Base-by-base conservation (phyloP, 2,888 invertebrate species). In the Philaethria dido region DNA sequence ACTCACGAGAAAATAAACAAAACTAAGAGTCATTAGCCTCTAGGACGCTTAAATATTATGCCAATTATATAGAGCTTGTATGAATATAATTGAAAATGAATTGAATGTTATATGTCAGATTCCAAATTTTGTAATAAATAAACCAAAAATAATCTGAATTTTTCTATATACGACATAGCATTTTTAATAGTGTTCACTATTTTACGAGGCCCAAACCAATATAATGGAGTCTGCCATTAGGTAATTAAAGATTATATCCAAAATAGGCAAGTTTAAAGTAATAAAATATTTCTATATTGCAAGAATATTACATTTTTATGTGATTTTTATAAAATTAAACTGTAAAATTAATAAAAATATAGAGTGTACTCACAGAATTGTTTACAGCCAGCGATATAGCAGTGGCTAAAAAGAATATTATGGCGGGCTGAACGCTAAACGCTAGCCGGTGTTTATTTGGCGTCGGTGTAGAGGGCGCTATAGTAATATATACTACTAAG, bases 381-480 rank as follows among this genome's bases (percentile, higher is more conserved):
- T 92, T 91, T 89, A 92, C 88, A 82, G 87, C 85, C 77, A 85
- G 82, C 83, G 83, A 72, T 83, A 83, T 71, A 80, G 82, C 82
- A 80, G 83, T 80, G 78, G 79, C 80, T 78, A 82, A 82, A 81
- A 83, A 81, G 83, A 84, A 80, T 79, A 87, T 88, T 88, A 90
- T 89, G 89, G 89, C 90, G 89, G 83, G 80, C 83, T 81, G 66
- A 66, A 62, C 73, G 71, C 79, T 79, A 82, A 75, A 73, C 73
- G 74, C 73, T 72, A 70, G 72, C 74, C 75, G 74, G 78, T 79
- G 80, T 81, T 82, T 80, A 74, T 78, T 79, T 83, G 87, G 92
- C 92, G 92, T 92, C 92, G 75, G 76, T 92, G 83, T 84, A 92
- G 92, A 88, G 91, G 91, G 91, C 91, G 91, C 88, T 45, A 25